Evolutionary conservation across 2,888 invertebrate genomes (phyloP), one percentile per base, ranked within the genome.

Genomic region (Aromia moschata): DNA sequence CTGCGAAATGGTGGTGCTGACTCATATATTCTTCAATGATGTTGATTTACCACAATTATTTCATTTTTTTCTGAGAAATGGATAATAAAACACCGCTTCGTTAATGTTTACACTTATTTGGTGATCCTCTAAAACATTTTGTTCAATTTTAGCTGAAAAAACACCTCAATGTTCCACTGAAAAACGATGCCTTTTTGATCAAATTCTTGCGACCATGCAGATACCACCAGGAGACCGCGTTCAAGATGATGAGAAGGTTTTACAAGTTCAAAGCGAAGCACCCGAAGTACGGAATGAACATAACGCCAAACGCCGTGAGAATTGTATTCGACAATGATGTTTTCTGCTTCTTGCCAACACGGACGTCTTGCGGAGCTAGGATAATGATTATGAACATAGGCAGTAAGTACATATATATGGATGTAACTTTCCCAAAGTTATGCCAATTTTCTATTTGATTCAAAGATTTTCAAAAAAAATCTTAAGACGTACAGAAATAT

Each of bases 191-290:
- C 1, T 94, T 87, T 73, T 83, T 93, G 41, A 80, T 87, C 58
- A 89, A 91, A 79, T 96, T 94, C 76, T 82, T 96, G 41, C 84
- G 96, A 58, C 94, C 94, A 0, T 89, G 91, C 74, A 93, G 94
- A 80, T 96, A 90, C 80, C 92, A 95, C 75, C 86, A 93, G 0
- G 89, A 92, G 47, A 89, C 92, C 69, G 90, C 94, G 1, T 88
- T 90, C 64, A 87, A 87, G 78, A 83, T 91, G 80, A 90, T 93
- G 70, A 86, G 87, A 81, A 85, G 85, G 49, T 92, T 87, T 73
- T 93, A 89, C 79, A 86, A 85, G 71, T 92, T 90, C 79, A 86
- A 87, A 64, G 46, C 79, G 11, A 84, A 85, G 60, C 84, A 93
- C 70, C 84, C 86, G 0, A 84, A 85, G 12, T 83, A 88, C 55